Evolutionary conservation across 2,113 vertebrate genomes (phyloP), one percentile per base, ranked within the genome.

Genomic region (Nycticorax nycticorax): DNA sequence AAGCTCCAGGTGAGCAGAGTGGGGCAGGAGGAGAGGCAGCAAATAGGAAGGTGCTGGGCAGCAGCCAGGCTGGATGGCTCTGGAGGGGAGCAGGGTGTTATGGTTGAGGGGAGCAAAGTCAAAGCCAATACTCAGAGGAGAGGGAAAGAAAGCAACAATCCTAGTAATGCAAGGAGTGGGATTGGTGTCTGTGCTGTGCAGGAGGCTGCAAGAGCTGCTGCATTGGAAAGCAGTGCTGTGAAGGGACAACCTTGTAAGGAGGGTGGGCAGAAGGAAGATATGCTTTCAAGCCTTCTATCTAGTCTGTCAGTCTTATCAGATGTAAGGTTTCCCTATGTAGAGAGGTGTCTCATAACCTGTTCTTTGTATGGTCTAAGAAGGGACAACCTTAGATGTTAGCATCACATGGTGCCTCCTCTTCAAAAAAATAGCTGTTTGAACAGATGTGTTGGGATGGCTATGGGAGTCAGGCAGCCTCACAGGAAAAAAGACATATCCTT

Each of bases 111-210:
- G 8, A 57, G 11, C 4, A 86, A 83, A 93, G 28, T 43, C 28
- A 77, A 53, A 56, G 33, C 14, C 39, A 41, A 33, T 50, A 18
- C 7, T 73, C 24, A 30, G 27, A 68, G 14, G 26, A 76, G 39
- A 69, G 5, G 21, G 14, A 59, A 76, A 66, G 26, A 50, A 41
- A 78, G 1, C 2, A 62, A 32, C 14, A 52, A 7, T 17, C 21
- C 14, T 1, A 21, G 33, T 8, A 45, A 2, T n/a, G 7, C 2
- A 12, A 69, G 19, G 19, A 24, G 5, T 39, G 0, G 0, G n/a
- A 48, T 4, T 77, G 9, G 12, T 60, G 23, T 32, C 59, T 76
- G 28, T 13, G 37, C n/a, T 59, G 14, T 56, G 33, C 41, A 67
- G 26, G 37, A 76, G 18, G 4, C 12, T 67, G 32, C 21, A 53